Percentiles rank a stretch among this genome's conserved stretches.
Conservation (phyloP, 2,113 vertebrate genomes). For the Astatoreochromis straeleni region DNA sequence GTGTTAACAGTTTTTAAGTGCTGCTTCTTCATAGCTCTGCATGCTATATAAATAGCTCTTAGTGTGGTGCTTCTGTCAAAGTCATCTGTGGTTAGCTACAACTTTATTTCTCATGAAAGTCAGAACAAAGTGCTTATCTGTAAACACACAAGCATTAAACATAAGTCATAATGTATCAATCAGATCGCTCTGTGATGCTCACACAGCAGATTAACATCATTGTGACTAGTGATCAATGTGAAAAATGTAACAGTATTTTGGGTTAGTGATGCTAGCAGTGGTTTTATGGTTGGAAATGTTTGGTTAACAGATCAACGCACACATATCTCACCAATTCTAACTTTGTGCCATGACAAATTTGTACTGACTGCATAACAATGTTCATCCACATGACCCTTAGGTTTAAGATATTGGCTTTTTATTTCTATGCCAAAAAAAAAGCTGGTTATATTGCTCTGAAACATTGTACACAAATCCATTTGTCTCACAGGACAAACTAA, state of each 20-base stretch:
- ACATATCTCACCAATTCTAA: not conserved
- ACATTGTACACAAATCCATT: not conserved
- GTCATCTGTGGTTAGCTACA: not conserved
- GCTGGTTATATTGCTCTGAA: not conserved
- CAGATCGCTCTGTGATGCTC: not conserved
- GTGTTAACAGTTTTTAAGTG: not conserved
- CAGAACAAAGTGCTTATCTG: not conserved
- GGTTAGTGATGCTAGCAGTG: not conserved
- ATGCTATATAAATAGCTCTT: not conserved
- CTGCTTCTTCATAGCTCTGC: not conserved
- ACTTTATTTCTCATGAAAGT: not conserved
- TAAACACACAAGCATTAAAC: not conserved
- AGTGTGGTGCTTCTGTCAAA: not conserved
- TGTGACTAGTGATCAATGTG: not conserved
- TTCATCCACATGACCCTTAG: rapidly evolving
- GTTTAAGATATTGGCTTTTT: not conserved
- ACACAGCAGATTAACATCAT: not conserved
- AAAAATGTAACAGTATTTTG: not conserved
- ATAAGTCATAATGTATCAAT: not conserved
- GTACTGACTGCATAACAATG: not conserved
- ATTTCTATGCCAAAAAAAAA: rapidly evolving
- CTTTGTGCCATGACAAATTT: not conserved
- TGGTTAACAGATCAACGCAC: rapidly evolving
- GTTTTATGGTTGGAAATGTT: not conserved
- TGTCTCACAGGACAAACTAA: not conserved